phyloP scores from a whole-genome alignment of 2,797 vertebrate species.

The Furcifer pardalis region DNA sequence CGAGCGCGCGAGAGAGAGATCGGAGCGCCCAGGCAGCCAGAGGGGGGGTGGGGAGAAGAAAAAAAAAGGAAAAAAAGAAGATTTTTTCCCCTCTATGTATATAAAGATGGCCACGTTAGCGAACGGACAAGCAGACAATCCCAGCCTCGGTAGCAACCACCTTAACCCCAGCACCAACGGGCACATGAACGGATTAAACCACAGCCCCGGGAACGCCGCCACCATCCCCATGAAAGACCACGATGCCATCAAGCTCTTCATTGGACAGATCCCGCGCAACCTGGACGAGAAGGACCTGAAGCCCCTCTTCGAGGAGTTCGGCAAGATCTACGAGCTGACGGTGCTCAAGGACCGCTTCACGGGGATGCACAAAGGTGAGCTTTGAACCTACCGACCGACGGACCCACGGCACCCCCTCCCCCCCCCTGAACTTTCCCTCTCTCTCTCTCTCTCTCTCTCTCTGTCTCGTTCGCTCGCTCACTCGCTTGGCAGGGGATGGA shows the following conservation, averaged over 20 bases:
- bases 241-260: conserved; percentile 99
- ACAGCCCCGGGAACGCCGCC: conserved; percentile 94
- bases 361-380: conserved; percentile 99
- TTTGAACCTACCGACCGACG: too few species aligned
- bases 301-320: conserved; percentile 99
- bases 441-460: neutral
- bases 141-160: conserved; percentile 90
- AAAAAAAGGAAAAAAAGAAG: conserved; percentile 78
- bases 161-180: conserved; percentile 92
- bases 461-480: neutral
- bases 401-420: too few species aligned
- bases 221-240: conserved; percentile 99
- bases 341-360: conserved; percentile 99
- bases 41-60: conserved; percentile 46
- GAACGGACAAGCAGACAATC: conserved; percentile 97
- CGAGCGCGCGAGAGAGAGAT: conserved; percentile 57
- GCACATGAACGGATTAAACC: conserved; percentile 99
- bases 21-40: conserved; percentile 26
- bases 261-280: conserved; percentile 99
- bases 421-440: neutral
- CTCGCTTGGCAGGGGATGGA: conserved; percentile 49
- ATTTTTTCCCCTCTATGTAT: conserved; percentile 86
- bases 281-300: conserved; percentile 99
- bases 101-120: conserved; percentile 99
- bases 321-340: conserved; percentile 99